These are phyloP conservation scores for Catostomus latipinnis DNA, from an alignment of 2,797 vertebrate genomes.

Conservation along the genomic window DNA sequence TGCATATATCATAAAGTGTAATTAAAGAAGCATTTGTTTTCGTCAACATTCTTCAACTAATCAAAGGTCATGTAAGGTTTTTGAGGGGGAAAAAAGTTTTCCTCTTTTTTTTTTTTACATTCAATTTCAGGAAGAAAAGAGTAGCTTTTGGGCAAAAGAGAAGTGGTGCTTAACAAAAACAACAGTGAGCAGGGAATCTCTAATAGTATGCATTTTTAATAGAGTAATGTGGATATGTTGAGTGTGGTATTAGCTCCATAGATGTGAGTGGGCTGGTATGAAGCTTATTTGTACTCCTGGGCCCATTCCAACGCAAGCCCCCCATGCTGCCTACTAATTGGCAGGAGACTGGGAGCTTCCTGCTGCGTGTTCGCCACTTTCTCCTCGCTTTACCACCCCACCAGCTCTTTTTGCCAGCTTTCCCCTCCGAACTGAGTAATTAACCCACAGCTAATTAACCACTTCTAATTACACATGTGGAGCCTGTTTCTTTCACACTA, in stretches of 20 bases:
- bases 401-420: slow-evolving; percentile 73
- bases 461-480: slow-evolving; percentile 95
- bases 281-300: slow-evolving; percentile 79
- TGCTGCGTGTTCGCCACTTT: slow-evolving; percentile 79
- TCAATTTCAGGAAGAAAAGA: slow-evolving; percentile 45
- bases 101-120: slow-evolving; percentile 30
- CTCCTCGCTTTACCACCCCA: slow-evolving; percentile 76
- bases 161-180: slow-evolving; percentile 60
- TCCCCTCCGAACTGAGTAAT: slow-evolving; percentile 88
- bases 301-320: slow-evolving; percentile 73
- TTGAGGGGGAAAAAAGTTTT: neutral
- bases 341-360: slow-evolving; percentile 82
- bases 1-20: too few species aligned
- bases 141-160: slow-evolving; percentile 57
- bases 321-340: slow-evolving; percentile 81
- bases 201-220: slow-evolving; percentile 65
- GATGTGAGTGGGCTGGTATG: slow-evolving; percentile 62
- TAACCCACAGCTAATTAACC: slow-evolving; percentile 99
- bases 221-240: slow-evolving; percentile 55
- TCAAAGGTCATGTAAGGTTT: slow-evolving; percentile 17
- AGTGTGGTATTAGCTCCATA: slow-evolving; percentile 52
- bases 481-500: slow-evolving; percentile 90
- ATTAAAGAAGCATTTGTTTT: too few species aligned
- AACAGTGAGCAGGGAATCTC: slow-evolving; percentile 57
- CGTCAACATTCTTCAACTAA: too few species aligned